Conservation (phyloP, 2,797 vertebrate genomes). For the Neopelma chrysocephalum region DNA sequence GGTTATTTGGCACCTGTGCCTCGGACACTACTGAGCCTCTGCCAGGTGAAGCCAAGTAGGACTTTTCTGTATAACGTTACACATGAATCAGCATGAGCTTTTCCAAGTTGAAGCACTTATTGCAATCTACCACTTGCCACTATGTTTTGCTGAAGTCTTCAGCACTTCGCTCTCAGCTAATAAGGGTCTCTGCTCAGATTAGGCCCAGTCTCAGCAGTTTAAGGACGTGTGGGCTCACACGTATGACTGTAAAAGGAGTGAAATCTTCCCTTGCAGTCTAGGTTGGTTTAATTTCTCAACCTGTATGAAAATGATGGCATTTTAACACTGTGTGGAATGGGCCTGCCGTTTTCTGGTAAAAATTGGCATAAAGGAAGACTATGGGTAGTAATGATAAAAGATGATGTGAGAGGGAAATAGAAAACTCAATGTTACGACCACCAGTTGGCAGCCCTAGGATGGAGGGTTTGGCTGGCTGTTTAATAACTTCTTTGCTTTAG, state of each 20-base stretch:
- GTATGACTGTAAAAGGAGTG: not conserved
- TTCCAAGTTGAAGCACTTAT: not conserved
- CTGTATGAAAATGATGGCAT: not conserved
- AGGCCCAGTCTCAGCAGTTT: not conserved
- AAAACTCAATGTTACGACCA: fast-evolving
- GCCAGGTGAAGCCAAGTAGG: not conserved
- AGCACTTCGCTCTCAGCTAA: not conserved
- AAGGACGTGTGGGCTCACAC: not conserved
- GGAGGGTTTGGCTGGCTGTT: not conserved
- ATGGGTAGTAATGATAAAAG: not conserved
- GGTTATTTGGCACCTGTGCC: not conserved
- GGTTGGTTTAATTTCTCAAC: not conserved
- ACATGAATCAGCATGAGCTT: not conserved
- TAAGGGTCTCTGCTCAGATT: not conserved
- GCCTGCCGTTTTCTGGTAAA: not conserved
- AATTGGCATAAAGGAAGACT: not conserved
- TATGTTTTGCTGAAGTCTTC: not conserved
- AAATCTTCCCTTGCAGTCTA: not conserved
- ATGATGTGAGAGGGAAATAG: not conserved
- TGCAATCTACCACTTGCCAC: not conserved
- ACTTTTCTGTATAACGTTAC: not conserved
- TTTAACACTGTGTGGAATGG: not conserved
- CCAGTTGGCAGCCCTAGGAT: not conserved
- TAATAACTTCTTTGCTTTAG: not conserved
- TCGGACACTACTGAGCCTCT: not conserved